phyloP scores from a whole-genome alignment of 2,113 vertebrate genomes.

The Syngnathoides biaculeatus region DNA sequence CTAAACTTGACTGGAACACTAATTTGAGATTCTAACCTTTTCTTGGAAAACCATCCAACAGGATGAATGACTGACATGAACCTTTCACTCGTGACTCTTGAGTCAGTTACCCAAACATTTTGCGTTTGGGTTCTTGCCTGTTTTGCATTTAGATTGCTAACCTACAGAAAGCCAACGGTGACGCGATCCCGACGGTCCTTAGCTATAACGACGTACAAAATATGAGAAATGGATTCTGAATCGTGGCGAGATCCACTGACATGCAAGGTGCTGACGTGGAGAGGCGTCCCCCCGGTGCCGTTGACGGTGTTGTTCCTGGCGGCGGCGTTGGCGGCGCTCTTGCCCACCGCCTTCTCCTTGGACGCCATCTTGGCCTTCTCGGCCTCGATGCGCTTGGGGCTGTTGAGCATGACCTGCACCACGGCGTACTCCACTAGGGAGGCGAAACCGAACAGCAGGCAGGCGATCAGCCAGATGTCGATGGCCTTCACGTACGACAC shows the following conservation, averaged over 20 bases:
- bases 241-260: slow-evolving; percentile 68
- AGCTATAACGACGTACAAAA: background rate
- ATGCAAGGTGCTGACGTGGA: slow-evolving; percentile 95
- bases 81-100: background rate
- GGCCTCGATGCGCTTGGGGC: slow-evolving; percentile 89
- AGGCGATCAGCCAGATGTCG: slow-evolving; percentile 97
- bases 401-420: slow-evolving; percentile 97
- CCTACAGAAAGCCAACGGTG: background rate
- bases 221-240: background rate
- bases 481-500: slow-evolving; percentile 98
- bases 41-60: background rate
- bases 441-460: slow-evolving; percentile 96
- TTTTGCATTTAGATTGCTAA: background rate
- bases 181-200: too few relatives aligned
- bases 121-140: background rate
- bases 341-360: slow-evolving; percentile 84
- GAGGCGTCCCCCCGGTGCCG: slow-evolving; percentile 86
- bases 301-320: slow-evolving; percentile 88
- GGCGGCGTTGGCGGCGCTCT: slow-evolving; percentile 59
- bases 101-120: background rate
- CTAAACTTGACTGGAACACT: background rate
- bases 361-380: slow-evolving; percentile 92
- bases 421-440: slow-evolving; percentile 97
- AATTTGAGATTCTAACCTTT: too few relatives aligned
- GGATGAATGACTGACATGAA: background rate